Evolutionary conservation across 2,113 vertebrate genomes (phyloP), one percentile per base, ranked within the genome.

Genomic region (Mungos mungo): DNA sequence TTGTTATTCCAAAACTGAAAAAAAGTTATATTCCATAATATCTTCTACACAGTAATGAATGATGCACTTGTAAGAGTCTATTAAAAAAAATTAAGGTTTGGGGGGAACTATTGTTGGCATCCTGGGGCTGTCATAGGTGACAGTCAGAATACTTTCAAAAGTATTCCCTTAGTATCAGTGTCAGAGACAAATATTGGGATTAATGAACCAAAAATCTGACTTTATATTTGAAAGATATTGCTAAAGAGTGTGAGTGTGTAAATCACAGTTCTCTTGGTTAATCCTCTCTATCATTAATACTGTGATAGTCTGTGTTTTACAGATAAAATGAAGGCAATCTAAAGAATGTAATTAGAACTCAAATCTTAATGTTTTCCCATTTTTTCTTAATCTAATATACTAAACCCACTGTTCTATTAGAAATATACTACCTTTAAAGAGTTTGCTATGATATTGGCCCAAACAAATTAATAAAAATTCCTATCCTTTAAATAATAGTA

Each of bases 121-220:
- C 92, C 81, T 57, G 18, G 66, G 35, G 38, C 9, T 66, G 7
- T 60, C 47, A 35, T 93, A 31, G 33, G 0, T 95, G 66, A 89
- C n/a, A 45, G 60, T 90, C 86, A 87, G 33, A 86, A 90, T 33
- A 25, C n/a, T 90, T 96, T 86, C 72, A 88, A 88, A 89, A 87
- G 50, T 38, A 52, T 65, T 97, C 38, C 25, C 29, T 72, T 31
- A 79, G 38, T 68, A 23, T 3, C 23, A 94, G 38, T 57, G 50
- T 72, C 87, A 94, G 60, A 92, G 45, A 91, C n/a, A 90, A 95
- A 96, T 21, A 88, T 0, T 91, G 87, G 16, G 7, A 86, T 93
- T 96, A 92, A 92, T 92, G 52, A 86, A 94, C 38, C 35, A 88
- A 93, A 41, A 72, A 54, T 69, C 29, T 86, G 72, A 77, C 27